Evolutionary conservation across 2,797 vertebrate genomes (phyloP), one percentile per base, ranked within the genome.

Genomic region (Sebastes trivittatus): DNA sequence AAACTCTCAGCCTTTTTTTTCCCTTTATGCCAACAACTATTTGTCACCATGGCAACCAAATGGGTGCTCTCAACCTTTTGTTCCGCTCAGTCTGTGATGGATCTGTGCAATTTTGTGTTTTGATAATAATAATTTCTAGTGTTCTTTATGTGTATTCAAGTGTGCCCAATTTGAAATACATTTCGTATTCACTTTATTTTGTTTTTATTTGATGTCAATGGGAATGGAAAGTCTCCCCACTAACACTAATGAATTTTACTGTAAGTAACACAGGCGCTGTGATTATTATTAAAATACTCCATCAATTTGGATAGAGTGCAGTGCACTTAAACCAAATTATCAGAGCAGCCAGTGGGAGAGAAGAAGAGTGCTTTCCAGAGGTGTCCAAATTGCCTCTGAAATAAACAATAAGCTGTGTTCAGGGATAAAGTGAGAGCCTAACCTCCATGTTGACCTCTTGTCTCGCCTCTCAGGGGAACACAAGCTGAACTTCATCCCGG

Each of bases 401-500:
- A 52, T 64, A 59, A 78, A 75, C 73, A 69, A 11, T 22, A 20
- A 4, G 27, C 30, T 11, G 63, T 63, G 42, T 62, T 66, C 29
- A 1, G 52, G 58, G 56, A 25, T 73, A 25, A 87, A 70, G 36
- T 22, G 38, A 76, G 76, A 61, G 2, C 29, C 58, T 69, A 1
- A 75, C 73, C 72, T 71, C 14, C 14, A 16, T 30, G 3, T 14
- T 7, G 55, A 88, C 84, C 42, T 56, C n/a, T 42, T 13, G 22
- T 72, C 42, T 74, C 20, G 66, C 27, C 82, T 93, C 76, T 18
- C 90, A 99, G 98, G 98, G 55, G 98, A 99, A 58, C 97, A 99
- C 93, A 99, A 99, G 90, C 89, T 99, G 76, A 97, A 98, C 93
- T 99, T 99, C 90, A 99, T 99, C 92, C 98, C 98, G 16, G 97